A percentile compares a stretch with the other conserved stretches of the same genome.
phyloP scores from a whole-genome alignment of 37 sponge, comb jelly and placozoan species.

The Theonella swinhoei region DNA sequence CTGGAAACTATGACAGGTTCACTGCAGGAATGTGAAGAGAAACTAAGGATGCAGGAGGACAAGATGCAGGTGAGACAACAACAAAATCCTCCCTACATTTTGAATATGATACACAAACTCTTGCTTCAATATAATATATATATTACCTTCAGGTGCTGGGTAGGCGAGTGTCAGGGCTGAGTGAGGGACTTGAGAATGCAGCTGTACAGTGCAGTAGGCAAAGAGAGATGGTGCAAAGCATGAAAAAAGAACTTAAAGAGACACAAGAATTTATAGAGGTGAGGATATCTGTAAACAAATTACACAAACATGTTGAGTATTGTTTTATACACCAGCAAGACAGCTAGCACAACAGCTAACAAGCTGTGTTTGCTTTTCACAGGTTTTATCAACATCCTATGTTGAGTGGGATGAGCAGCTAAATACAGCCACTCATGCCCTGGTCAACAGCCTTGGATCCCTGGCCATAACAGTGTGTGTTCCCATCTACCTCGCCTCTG shows the following conservation, averaged over 20 bases:
- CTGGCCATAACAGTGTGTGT: slow-evolving; percentile 37
- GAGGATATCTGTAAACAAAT: background rate
- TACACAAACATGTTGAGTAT: background rate
- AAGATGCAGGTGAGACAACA: slow-evolving; percentile 53
- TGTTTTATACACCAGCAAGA: background rate
- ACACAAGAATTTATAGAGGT: slow-evolving; percentile 55
- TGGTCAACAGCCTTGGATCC: slow-evolving; percentile 21
- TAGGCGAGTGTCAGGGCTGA: slow-evolving; percentile 61
- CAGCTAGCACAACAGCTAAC: background rate
- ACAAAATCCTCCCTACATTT: background rate
- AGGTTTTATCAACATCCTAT: slow-evolving; percentile 42
- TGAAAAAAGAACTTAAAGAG: slow-evolving; percentile 54
- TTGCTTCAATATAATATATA: background rate
- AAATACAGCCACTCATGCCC: background rate
- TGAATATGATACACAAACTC: background rate
- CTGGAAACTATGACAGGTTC: slow-evolving; percentile 48
- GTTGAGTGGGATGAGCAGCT: slow-evolving; percentile 40
- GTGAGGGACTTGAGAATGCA: slow-evolving; percentile 51
- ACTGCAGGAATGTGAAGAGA: slow-evolving; percentile 54
- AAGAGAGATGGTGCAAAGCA: slow-evolving; percentile 25
- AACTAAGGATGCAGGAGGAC: slow-evolving; percentile 38
- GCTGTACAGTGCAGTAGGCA: slow-evolving; percentile 69
- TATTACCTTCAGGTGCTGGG: slow-evolving; percentile 32
- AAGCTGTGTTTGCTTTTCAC: slow-evolving; percentile 3
- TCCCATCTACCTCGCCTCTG: slow-evolving; percentile 51